phyloP scores from a whole-genome alignment of 2,113 vertebrate species.

The Vimba vimba region DNA sequence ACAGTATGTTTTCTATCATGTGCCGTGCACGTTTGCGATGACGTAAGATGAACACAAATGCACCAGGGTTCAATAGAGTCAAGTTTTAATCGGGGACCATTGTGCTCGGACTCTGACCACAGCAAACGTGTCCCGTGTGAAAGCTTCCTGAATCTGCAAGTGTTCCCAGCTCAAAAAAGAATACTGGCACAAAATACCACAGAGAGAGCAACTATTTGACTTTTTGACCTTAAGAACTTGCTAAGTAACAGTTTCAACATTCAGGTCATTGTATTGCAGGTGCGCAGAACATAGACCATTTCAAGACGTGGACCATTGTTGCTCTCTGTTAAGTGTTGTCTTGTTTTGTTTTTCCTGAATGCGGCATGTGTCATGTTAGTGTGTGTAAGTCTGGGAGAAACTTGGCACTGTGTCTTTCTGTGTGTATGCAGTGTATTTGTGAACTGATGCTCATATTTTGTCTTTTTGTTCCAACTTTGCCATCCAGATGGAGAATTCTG shows the following conservation, averaged over 20 bases:
- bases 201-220: neutral
- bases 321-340: neutral
- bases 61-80: too few relatives aligned
- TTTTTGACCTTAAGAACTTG: neutral
- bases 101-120: too few relatives aligned
- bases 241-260: neutral
- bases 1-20: too few relatives aligned
- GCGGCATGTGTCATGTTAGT: neutral
- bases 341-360: neutral
- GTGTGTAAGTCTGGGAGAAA: neutral
- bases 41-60: too few relatives aligned
- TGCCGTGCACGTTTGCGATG: too few relatives aligned
- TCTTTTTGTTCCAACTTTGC: neutral
- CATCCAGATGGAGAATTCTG: conserved; percentile 8
- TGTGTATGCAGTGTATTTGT: neutral
- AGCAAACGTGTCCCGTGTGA: too few relatives aligned
- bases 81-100: too few relatives aligned
- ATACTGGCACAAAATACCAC: neutral
- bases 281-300: neutral
- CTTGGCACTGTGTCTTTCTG: neutral
- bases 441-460: neutral
- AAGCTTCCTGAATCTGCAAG: neutral
- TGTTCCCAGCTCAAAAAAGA: neutral
- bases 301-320: neutral
- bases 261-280: neutral